phyloP scores from a whole-genome alignment of 2,888 invertebrate species.

The Agrenia bidenticulata region DNA sequence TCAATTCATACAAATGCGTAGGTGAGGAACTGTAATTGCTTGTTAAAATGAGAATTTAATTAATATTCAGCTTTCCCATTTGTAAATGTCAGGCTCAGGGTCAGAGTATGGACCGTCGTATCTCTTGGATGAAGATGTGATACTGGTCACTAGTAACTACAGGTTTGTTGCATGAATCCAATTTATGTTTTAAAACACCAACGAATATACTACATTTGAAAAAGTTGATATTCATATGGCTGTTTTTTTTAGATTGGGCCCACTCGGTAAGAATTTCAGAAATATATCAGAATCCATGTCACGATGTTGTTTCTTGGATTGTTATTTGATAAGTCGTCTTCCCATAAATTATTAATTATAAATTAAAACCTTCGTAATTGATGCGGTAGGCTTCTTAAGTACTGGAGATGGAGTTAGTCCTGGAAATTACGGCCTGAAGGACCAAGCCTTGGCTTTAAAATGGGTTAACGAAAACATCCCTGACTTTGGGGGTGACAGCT shows the following conservation, averaged over 20 bases:
- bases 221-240: background rate
- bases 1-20: no score
- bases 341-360: no score
- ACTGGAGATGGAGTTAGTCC: constrained; percentile 37
- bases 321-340: background rate
- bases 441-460: constrained; percentile 43
- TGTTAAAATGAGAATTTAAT: background rate
- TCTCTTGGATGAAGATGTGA: constrained; percentile 28
- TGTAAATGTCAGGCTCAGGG: background rate
- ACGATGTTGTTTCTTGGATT: background rate
- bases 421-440: constrained; percentile 42
- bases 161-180: constrained; percentile 16
- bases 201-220: no score
- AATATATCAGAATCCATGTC: background rate
- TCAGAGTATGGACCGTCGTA: constrained; percentile 38
- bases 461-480: constrained; percentile 44
- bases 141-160: constrained; percentile 40
- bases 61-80: background rate
- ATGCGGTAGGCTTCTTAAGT: constrained; percentile 36
- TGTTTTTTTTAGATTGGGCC: constrained; percentile 9
- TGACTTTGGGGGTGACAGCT: constrained; percentile 35
- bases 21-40: no score
- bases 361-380: background rate
- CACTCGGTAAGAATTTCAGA: constrained; percentile 6
- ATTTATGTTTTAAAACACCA: no score